Percentiles rank a stretch among this genome's conserved stretches.
Evolutionary conservation across 2,113 vertebrate species (phyloP).

Genomic region (Galbula dea): DNA sequence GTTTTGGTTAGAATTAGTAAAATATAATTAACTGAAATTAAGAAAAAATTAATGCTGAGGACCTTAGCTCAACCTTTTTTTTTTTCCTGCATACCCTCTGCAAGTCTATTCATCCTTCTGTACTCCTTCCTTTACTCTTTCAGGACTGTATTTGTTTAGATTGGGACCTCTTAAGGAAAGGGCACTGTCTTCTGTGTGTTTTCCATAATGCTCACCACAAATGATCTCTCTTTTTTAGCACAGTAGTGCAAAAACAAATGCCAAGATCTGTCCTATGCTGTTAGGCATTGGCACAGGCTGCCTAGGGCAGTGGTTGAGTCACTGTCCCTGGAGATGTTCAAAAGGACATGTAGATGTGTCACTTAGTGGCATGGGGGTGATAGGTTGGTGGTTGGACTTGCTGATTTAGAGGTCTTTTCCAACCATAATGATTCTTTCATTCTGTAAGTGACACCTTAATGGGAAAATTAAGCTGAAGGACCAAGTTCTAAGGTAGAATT

Average conservation of each 20-base stretch:
- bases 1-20: neutral
- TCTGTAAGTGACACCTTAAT: neutral
- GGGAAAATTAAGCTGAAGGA: neutral
- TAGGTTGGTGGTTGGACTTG: no score
- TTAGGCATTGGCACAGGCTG: no score
- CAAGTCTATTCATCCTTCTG: neutral
- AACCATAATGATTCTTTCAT: no score
- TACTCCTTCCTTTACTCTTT: neutral
- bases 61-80: neutral
- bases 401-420: no score
- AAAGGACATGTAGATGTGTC: no score
- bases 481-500: neutral
- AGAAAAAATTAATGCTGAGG: neutral
- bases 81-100: neutral
- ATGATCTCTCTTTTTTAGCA: no score
- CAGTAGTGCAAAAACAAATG: neutral
- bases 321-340: no score
- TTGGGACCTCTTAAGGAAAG: neutral
- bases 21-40: neutral
- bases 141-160: neutral
- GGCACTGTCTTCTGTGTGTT: neutral
- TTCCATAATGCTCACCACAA: neutral
- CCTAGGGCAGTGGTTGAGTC: no score
- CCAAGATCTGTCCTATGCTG: accelerated
- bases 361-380: no score